These are phyloP conservation scores for Beroe ovata DNA, from an alignment of 37 sponge, comb jelly and placozoan genomes.

Conservation along the genomic window DNA sequence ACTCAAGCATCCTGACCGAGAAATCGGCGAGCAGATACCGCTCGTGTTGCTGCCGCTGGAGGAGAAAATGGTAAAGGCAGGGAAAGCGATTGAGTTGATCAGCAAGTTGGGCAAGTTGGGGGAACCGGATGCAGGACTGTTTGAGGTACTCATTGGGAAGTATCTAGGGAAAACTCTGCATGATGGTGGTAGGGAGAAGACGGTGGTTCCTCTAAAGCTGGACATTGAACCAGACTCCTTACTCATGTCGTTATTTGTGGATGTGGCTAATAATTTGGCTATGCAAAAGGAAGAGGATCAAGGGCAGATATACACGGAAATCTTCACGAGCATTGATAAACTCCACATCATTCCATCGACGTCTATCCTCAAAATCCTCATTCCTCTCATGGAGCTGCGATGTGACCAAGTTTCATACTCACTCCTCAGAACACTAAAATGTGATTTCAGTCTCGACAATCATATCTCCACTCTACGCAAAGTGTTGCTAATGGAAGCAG, in stretches of 20 bases:
- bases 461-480: constrained; percentile 36
- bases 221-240: not conserved
- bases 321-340: constrained; percentile 22
- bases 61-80: constrained; percentile 49
- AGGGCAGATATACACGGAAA: constrained; percentile 13
- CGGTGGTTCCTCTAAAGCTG: not conserved
- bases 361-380: constrained; percentile 40
- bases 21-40: constrained; percentile 4
- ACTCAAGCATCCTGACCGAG: constrained; percentile 9
- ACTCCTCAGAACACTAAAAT: constrained; percentile 23
- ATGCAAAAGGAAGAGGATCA: not conserved
- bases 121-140: not conserved
- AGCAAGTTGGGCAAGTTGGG: constrained; percentile 41
- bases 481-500: constrained; percentile 63
- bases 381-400: constrained; percentile 1
- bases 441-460: not conserved
- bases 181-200: not conserved
- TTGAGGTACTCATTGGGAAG: constrained; percentile 2
- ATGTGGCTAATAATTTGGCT: not conserved
- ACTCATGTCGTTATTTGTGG: not conserved
- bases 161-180: not conserved
- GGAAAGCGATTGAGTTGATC: constrained; percentile 58
- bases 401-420: constrained; percentile 42
- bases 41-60: not conserved
- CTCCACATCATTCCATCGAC: constrained; percentile 50